Percentiles rank a stretch among this genome's conserved stretches.
These are phyloP conservation scores for Cephus pygmeus DNA, from an alignment of 2,888 invertebrate genomes.

Conservation along the genomic window DNA sequence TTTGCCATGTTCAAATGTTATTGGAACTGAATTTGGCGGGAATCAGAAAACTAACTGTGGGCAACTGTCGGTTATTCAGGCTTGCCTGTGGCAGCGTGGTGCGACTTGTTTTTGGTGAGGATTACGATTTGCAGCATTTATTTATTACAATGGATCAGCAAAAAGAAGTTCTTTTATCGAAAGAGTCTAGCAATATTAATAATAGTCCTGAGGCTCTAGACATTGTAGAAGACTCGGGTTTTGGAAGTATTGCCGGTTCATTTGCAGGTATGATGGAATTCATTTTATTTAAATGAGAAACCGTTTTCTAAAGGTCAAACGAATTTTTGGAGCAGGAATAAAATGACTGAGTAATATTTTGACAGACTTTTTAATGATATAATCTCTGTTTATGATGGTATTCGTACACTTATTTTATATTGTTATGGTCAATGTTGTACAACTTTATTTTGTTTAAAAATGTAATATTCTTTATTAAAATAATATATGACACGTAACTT, in stretches of 20 bases:
- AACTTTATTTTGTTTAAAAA: neutral
- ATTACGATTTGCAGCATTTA: neutral
- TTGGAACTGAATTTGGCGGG: neutral
- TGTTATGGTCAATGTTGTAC: too few relatives aligned
- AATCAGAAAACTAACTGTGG: neutral
- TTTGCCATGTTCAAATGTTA: neutral
- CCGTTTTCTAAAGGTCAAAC: neutral
- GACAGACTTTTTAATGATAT: neutral
- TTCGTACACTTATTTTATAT: too few relatives aligned
- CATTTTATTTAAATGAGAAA: neutral
- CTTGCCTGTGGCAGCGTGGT: neutral
- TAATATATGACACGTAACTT: neutral
- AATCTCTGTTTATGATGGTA: neutral
- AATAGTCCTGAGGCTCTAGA: constrained; percentile 26
- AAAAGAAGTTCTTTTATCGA: neutral
- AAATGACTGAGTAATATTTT: neutral
- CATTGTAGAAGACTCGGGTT: constrained; percentile 35
- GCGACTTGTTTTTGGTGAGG: neutral
- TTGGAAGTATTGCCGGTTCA: constrained; percentile 33
- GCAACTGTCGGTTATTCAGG: neutral
- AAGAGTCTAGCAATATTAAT: constrained; percentile 8
- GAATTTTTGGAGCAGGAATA: neutral
- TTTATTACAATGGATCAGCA: neutral
- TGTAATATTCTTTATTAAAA: too few relatives aligned
- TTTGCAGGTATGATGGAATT: constrained; percentile 14